Evolutionary conservation across 2,113 vertebrate genomes (phyloP), one percentile per base, ranked within the genome.

Genomic region (Tetraodon nigroviridis): DNA sequence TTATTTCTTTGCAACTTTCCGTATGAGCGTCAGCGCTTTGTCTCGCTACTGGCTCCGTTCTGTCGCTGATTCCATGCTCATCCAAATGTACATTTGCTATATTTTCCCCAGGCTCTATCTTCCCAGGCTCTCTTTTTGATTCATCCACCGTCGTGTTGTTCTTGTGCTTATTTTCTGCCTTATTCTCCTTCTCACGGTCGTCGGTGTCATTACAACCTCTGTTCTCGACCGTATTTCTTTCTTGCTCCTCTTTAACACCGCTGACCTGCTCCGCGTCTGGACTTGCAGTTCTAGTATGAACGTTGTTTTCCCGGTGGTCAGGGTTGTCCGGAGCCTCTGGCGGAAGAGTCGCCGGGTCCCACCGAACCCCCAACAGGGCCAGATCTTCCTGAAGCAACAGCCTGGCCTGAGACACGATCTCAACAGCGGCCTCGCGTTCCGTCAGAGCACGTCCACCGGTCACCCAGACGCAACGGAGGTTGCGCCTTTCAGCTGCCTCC

Each of bases 371-470:
- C 72, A 98, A 87, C 63, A 80, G 79, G 20, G 92, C 91, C 86
- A 99, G 83, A 78, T 99, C 97, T 72, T 94, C 89, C 80, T 91
- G 92, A 51, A 99, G 91, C 60, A 97, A 94, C n/a, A 78, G 70
- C 69, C 84, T 89, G 51, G 97, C 97, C 85, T 98, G 95, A 20
- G 91, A 90, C 47, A 98, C 92, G 1, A 99, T 92, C 60, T 92
- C 71, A 0, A 76, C 72, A 17, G 94, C 94, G 6, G 95, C 97
- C 78, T 98, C 93, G 24, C 84, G 88, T 78, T 95, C 94, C 0
- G 92, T 95, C 72, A 98, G 85, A 24, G 92, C 90, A 69, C 89
- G 94, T 61, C 90, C 92, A 15, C 94, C 93, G 0, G 90, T 81
- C 55, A 93, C 88, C 93, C 95, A 98, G 73, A 97, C 80, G 27